A percentile compares a stretch with the other conserved stretches of the same genome.
Evolutionary conservation across 2,113 vertebrate species (phyloP).

Genomic region (Pavo muticus): DNA sequence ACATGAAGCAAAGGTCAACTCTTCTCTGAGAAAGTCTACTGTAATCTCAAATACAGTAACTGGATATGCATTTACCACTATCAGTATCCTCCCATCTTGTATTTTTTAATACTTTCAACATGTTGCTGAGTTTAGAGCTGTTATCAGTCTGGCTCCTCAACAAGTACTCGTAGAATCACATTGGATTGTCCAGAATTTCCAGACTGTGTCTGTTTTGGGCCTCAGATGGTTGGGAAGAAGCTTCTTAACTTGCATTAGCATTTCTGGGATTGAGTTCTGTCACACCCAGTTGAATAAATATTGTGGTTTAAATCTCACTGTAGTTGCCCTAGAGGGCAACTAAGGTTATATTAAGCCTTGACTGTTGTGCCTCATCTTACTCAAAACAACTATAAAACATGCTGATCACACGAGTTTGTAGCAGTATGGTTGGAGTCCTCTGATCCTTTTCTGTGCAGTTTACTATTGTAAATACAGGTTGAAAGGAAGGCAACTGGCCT

Average conservation of each 20-base stretch:
- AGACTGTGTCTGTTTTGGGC: background rate
- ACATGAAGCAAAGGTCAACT: background rate
- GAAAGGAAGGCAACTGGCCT: background rate
- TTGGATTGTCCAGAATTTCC: background rate
- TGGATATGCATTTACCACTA: background rate
- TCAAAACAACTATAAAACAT: background rate
- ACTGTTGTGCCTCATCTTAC: background rate
- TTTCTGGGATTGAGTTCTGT: background rate
- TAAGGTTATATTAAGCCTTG: background rate
- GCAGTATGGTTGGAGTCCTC: background rate
- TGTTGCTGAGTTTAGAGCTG: background rate
- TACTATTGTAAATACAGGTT: background rate
- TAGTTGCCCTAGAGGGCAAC: background rate
- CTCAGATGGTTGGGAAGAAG: background rate
- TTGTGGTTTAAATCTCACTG: background rate
- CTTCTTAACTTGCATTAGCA: background rate
- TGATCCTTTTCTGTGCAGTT: background rate
- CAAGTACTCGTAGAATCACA: background rate
- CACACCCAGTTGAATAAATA: background rate
- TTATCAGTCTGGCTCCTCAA: background rate
- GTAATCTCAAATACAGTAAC: background rate
- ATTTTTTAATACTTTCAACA: background rate
- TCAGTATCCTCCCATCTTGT: background rate
- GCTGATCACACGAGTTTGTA: background rate
- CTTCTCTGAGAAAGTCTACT: background rate